A percentile compares a stretch with the other conserved stretches of the same genome.
Evolutionary conservation across 2,888 invertebrate species (phyloP).

Genomic region (Subacronicta megacephala): DNA sequence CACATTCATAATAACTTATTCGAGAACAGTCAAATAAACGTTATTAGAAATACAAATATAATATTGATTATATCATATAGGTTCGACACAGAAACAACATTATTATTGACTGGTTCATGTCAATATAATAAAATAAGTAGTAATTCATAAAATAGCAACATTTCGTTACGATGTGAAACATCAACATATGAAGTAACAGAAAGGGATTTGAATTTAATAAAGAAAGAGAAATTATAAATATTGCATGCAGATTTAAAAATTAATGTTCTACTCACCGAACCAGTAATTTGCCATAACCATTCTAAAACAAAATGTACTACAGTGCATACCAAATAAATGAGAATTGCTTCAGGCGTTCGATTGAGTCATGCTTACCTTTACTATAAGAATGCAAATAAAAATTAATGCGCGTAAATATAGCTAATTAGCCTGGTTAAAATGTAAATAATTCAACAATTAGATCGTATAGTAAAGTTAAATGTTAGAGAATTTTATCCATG

Average conservation of each 20-base stretch:
- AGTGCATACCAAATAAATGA: slow-evolving; percentile 56
- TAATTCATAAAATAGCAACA: no score
- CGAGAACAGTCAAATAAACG: no score
- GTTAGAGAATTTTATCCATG: not conserved
- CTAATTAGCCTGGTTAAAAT: not conserved
- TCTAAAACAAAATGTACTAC: slow-evolving; percentile 69
- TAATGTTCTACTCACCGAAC: slow-evolving; percentile 69
- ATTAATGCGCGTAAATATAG: slow-evolving; percentile 6
- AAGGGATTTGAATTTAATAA: no score
- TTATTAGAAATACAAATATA: no score
- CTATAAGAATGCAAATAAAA: slow-evolving; percentile 37
- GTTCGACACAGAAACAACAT: no score
- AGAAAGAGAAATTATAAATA: no score
- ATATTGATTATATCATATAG: no score
- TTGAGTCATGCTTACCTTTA: slow-evolving; percentile 73
- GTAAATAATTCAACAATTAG: not conserved
- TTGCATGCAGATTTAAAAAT: slow-evolving; percentile 32
- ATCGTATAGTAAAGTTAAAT: not conserved
- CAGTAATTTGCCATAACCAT: slow-evolving; percentile 61
- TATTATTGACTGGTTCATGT: no score
- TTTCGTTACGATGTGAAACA: not conserved
- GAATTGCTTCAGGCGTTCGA: slow-evolving; percentile 64
- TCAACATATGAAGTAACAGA: not conserved
- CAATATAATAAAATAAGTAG: no score
- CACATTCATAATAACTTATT: no score